A percentile compares a stretch with the other conserved stretches of the same genome.
These are phyloP conservation scores for Clitarchus hookeri DNA, from an alignment of 2,888 invertebrate genomes.

Conservation along the genomic window DNA sequence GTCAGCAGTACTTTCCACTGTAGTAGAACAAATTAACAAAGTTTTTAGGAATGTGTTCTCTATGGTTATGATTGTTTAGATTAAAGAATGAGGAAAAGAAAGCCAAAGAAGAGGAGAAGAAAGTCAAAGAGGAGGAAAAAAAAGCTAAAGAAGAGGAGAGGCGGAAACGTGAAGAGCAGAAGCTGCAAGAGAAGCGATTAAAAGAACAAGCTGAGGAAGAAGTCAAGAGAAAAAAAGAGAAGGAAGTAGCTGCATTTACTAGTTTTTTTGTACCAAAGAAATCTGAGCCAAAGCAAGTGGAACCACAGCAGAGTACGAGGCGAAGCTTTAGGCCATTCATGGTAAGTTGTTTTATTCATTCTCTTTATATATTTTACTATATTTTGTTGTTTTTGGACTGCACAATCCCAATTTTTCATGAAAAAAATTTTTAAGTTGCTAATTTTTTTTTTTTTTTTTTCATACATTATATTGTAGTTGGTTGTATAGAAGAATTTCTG, in stretches of 20 bases:
- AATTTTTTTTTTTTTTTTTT: too few species aligned
- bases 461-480: too few species aligned
- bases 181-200: slow-evolving; percentile 63
- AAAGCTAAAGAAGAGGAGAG: slow-evolving; percentile 58
- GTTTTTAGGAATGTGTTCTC: neutral
- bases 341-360: slow-evolving; percentile 51
- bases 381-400: too few species aligned
- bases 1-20: too few species aligned
- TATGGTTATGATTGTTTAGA: neutral
- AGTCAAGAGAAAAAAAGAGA: slow-evolving; percentile 57
- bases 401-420: too few species aligned
- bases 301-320: slow-evolving; percentile 32
- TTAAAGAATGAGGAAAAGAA: slow-evolving; percentile 14
- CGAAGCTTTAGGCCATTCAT: slow-evolving; percentile 67
- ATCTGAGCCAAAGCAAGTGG: slow-evolving; percentile 55
- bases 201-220: slow-evolving; percentile 60
- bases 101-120: slow-evolving; percentile 49
- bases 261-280: slow-evolving; percentile 80
- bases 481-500: too few species aligned
- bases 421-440: too few species aligned
- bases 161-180: slow-evolving; percentile 60
- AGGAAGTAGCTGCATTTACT: slow-evolving; percentile 75
- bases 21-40: too few species aligned
- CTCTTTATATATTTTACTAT: slow-evolving; percentile 12
- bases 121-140: slow-evolving; percentile 60